Percentiles rank a stretch among this genome's conserved stretches.
Evolutionary conservation across 2,113 vertebrate genomes (phyloP).

Genomic region (Notiomystis cincta): DNA sequence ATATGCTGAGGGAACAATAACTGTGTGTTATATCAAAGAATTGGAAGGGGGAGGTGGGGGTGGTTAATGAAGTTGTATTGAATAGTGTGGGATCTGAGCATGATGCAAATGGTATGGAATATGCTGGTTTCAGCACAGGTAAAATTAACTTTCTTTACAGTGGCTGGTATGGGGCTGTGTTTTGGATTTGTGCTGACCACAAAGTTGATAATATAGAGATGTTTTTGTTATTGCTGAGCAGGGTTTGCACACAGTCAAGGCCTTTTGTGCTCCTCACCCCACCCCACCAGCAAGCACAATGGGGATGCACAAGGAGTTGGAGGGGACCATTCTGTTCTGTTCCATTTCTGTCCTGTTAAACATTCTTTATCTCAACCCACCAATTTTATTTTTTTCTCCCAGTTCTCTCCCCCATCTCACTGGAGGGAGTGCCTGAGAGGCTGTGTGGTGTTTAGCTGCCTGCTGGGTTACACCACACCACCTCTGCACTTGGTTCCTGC

Average conservation of each 20-base stretch:
- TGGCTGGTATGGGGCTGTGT: not conserved
- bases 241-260: not conserved
- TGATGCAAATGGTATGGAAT: not conserved
- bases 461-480: not conserved
- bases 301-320: not conserved
- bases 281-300: not conserved
- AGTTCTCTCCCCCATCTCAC: not conserved
- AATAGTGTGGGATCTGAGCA: not conserved
- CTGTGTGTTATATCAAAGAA: not conserved
- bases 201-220: not conserved
- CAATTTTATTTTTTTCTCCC: not conserved
- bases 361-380: not conserved
- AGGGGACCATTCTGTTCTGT: not conserved
- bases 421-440: not conserved
- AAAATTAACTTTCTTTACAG: not conserved
- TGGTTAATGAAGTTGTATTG: not conserved
- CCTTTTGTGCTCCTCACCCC: not conserved
- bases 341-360: not conserved
- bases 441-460: not conserved
- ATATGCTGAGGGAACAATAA: not conserved
- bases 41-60: not conserved
- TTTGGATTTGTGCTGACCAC: not conserved
- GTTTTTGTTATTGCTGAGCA: not conserved
- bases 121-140: not conserved
- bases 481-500: not conserved